Percentiles rank a stretch among this genome's conserved stretches.
Conservation (phyloP, 2,113 vertebrate species). For the Castor canadensis region DNA sequence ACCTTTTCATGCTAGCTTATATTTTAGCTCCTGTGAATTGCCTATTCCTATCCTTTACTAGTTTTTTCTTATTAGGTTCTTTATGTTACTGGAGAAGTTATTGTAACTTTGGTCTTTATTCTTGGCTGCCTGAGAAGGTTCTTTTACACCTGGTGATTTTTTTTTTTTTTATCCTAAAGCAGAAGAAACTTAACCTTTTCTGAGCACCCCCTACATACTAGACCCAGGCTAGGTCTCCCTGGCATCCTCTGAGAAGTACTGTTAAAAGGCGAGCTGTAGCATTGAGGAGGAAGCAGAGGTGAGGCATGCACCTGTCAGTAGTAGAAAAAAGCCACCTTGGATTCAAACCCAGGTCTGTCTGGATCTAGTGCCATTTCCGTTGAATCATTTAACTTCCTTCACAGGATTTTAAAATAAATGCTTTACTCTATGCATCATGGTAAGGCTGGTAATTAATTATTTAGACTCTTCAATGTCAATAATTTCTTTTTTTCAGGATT, state of each 20-base stretch:
- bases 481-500: background rate
- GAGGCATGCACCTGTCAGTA: background rate
- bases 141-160: background rate
- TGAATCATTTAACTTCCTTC: background rate
- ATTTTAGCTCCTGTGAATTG: slow-evolving; percentile 9
- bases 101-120: background rate
- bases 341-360: background rate
- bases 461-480: background rate
- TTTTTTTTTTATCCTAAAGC: background rate
- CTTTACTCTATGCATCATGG: background rate
- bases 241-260: background rate
- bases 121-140: background rate
- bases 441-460: background rate
- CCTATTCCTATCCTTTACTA: background rate
- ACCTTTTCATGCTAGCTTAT: background rate
- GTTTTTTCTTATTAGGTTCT: background rate
- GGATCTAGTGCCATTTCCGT: background rate
- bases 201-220: background rate
- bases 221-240: background rate
- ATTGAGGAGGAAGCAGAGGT: background rate
- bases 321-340: background rate
- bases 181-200: background rate
- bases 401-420: background rate
- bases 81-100: background rate
- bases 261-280: background rate